A percentile compares a stretch with the other conserved stretches of the same genome.
These are phyloP conservation scores for Diprion similis DNA, from an alignment of 1,140 invertebrate genomes.

Conservation along the genomic window DNA sequence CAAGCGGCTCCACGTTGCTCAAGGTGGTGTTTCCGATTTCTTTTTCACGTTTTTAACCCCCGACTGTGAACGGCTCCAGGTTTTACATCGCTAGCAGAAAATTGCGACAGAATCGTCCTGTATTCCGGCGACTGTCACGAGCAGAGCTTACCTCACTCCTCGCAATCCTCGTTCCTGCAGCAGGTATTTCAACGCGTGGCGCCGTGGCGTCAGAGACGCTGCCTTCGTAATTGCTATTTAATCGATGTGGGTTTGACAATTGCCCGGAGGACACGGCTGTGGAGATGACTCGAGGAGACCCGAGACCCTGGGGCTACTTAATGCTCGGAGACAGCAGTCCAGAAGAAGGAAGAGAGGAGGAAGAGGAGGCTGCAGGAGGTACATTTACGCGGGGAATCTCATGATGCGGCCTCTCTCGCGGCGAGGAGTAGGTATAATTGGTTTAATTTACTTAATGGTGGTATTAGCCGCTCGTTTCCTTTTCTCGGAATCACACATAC, in stretches of 20 bases:
- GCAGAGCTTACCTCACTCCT: no score
- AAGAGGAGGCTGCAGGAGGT: conserved; percentile 12
- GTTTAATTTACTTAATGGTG: conserved; percentile 43
- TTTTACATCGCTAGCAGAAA: background rate
- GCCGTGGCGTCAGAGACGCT: background rate
- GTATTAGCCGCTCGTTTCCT: conserved; percentile 31
- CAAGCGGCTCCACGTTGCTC: background rate
- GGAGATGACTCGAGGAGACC: background rate
- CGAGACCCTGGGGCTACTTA: background rate
- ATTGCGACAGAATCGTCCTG: no score
- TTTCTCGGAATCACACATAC: conserved; percentile 28
- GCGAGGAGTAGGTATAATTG: conserved; percentile 30
- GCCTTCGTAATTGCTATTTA: background rate
- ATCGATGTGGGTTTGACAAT: background rate
- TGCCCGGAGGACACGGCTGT: no score
- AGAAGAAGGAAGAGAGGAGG: background rate
- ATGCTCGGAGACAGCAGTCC: conserved; percentile 1
- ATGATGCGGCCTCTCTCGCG: background rate
- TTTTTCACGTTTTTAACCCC: no score
- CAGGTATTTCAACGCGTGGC: background rate
- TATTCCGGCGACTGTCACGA: no score
- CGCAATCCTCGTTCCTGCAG: no score
- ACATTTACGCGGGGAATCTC: conserved; percentile 24
- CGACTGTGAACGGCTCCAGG: no score
- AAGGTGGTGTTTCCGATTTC: background rate